phyloP scores from a whole-genome alignment of 1,140 invertebrate species.

The Bombus affinis region DNA sequence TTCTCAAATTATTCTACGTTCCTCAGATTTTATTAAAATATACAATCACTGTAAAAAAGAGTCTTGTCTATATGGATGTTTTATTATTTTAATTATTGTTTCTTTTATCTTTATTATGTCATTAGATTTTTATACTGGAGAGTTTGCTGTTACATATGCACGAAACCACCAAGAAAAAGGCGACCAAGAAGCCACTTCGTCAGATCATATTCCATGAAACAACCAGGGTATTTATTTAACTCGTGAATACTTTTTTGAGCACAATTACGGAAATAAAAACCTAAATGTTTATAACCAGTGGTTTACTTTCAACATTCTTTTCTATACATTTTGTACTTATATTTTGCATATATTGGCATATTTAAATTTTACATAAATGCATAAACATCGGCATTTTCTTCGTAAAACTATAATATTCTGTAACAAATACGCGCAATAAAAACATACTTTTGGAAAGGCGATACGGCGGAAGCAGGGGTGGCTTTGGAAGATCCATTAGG shows the following conservation, averaged over 20 bases:
- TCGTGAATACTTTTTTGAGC: neutral
- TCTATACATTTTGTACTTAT: neutral
- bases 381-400: too few species aligned
- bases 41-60: too few species aligned
- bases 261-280: neutral
- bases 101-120: neutral
- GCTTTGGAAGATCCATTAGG: constrained; percentile 86
- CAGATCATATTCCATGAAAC: constrained; percentile 75
- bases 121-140: constrained; percentile 93
- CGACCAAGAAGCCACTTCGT: constrained; percentile 75
- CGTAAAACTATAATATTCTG: neutral
- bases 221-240: constrained; percentile 72
- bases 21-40: too few species aligned
- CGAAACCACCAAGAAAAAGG: constrained; percentile 88
- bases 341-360: too few species aligned
- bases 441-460: constrained; percentile 67
- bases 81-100: neutral
- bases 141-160: constrained; percentile 94
- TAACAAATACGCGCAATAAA: neutral
- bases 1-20: too few species aligned
- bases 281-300: neutral
- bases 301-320: too few species aligned
- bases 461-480: constrained; percentile 76
- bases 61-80: neutral
- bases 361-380: too few species aligned